A percentile compares a stretch with the other conserved stretches of the same genome.
Conservation (phyloP, 2,888 invertebrate species). For the Lochmaea crataegi region DNA sequence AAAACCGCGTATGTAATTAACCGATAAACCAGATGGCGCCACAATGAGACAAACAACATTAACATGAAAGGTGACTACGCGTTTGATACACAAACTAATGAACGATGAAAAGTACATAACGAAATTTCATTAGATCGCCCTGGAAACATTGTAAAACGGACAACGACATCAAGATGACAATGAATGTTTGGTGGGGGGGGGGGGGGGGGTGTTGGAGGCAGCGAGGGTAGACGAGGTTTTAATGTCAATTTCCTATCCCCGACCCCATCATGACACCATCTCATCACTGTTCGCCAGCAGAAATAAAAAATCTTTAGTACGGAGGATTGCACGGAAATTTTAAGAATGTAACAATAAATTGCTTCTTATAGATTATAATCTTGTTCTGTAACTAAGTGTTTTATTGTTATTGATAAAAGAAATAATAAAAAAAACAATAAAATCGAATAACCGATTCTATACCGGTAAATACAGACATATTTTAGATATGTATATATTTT, state of each 20-base stretch:
- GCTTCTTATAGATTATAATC: too few relatives aligned
- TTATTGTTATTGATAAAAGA: too few relatives aligned
- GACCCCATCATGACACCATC: slow-evolving; percentile 10
- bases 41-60: slow-evolving; percentile 3
- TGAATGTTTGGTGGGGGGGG: slow-evolving; percentile 8
- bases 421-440: too few relatives aligned
- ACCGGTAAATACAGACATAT: too few relatives aligned
- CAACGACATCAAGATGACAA: slow-evolving; percentile 10
- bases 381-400: too few relatives aligned
- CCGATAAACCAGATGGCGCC: slow-evolving; percentile 12
- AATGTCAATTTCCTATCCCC: slow-evolving; percentile 26
- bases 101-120: slow-evolving; percentile 34
- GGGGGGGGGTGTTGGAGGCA: background rate
- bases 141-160: slow-evolving; percentile 10
- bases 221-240: background rate
- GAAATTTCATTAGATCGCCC: slow-evolving; percentile 31
- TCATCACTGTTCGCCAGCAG: slow-evolving; percentile 13
- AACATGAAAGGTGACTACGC: slow-evolving; percentile 7
- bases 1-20: background rate
- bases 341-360: too few relatives aligned
- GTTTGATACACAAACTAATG: slow-evolving; percentile 22
- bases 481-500: too few relatives aligned
- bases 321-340: background rate
- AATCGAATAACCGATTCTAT: too few relatives aligned
- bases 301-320: slow-evolving; percentile 19